These are phyloP conservation scores for Sarcophilus harrisii DNA, from an alignment of 2,797 vertebrate species.

Conservation along the genomic window DNA sequence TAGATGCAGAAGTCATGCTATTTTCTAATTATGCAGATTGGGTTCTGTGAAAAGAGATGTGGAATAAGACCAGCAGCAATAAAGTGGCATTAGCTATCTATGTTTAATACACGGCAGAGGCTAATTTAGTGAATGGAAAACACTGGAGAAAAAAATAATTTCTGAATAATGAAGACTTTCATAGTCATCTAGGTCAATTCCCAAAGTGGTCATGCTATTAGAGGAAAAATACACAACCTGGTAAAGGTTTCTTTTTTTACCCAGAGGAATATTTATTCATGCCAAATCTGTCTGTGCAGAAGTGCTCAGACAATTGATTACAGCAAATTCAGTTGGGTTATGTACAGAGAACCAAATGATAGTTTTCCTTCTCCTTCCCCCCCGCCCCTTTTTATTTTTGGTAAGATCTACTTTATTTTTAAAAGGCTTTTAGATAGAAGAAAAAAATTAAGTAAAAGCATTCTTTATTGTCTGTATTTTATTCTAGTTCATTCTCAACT, in stretches of 20 bases:
- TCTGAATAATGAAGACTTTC: slow-evolving; percentile 69
- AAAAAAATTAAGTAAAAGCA: neutral
- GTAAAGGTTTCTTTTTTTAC: slow-evolving; percentile 24
- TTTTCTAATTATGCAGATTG: slow-evolving; percentile 82
- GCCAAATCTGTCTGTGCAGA: neutral
- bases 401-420: neutral
- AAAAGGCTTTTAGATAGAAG: neutral
- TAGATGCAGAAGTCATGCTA: slow-evolving; percentile 72
- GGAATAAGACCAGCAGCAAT: slow-evolving; percentile 67
- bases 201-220: slow-evolving; percentile 55
- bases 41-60: slow-evolving; percentile 69
- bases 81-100: slow-evolving; percentile 62
- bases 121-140: slow-evolving; percentile 76
- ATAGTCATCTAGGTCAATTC: slow-evolving; percentile 68
- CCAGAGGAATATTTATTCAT: slow-evolving; percentile 25
- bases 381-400: neutral
- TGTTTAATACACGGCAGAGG: slow-evolving; percentile 73
- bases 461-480: neutral
- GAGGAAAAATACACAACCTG: slow-evolving; percentile 60
- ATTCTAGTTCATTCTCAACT: neutral
- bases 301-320: slow-evolving; percentile 4
- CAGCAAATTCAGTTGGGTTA: slow-evolving; percentile 22
- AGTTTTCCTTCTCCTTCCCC: neutral
- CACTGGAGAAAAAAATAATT: slow-evolving; percentile 70
- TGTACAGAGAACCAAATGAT: slow-evolving; percentile 10